A percentile compares a stretch with the other conserved stretches of the same genome.
Conservation (phyloP, 2,888 invertebrate genomes). For the Dasypolia templi region DNA sequence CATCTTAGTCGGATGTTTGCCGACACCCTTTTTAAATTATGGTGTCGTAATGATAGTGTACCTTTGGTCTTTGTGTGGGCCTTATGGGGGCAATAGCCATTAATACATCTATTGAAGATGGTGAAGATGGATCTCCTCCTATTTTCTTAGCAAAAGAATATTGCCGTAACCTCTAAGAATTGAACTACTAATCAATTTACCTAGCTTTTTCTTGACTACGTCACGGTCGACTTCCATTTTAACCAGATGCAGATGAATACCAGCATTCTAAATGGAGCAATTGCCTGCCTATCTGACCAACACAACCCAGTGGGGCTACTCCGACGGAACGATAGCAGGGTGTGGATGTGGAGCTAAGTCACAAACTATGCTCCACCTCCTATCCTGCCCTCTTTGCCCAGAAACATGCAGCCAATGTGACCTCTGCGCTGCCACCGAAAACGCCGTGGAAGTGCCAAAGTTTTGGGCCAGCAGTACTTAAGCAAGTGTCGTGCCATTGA, state of each 20-base stretch:
- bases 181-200: neutral
- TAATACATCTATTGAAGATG: neutral
- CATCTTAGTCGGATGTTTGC: constrained; percentile 85
- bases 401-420: too few species aligned
- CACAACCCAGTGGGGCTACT: too few species aligned
- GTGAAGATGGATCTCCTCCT: neutral
- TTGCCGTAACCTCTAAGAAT: neutral
- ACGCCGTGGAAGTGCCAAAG: too few species aligned
- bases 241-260: neutral
- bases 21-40: constrained; percentile 86
- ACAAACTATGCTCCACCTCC: too few species aligned
- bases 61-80: constrained; percentile 26
- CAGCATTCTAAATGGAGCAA: neutral
- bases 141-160: neutral
- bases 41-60: constrained; percentile 71
- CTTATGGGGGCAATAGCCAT: constrained; percentile 2
- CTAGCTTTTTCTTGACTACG: neutral
- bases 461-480: too few species aligned
- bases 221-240: neutral
- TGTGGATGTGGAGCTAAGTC: too few species aligned
- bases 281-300: neutral
- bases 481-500: too few species aligned
- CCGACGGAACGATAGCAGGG: too few species aligned
- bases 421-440: too few species aligned
- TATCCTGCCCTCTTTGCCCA: too few species aligned